phyloP scores from a whole-genome alignment of 2,888 invertebrate species.

The Nomada fucata region DNA sequence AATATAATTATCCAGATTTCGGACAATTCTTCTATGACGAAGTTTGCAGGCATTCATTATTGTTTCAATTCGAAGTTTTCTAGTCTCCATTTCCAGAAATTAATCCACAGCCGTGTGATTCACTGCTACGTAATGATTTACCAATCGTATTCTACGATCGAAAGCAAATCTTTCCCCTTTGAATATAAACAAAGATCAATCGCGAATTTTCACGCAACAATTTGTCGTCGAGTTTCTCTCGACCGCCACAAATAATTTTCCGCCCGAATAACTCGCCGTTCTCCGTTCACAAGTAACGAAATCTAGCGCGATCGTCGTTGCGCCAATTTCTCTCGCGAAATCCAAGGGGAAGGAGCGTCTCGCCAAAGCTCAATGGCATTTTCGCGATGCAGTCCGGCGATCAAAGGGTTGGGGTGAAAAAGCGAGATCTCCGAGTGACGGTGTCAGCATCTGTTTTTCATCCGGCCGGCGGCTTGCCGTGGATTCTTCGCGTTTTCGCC shows the following conservation, averaged over 20 bases:
- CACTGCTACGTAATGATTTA: too few species aligned
- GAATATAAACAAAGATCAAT: too few species aligned
- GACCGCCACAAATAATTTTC: background rate
- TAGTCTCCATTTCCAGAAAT: too few species aligned
- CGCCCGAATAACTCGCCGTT: background rate
- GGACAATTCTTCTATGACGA: too few species aligned
- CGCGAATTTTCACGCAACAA: too few species aligned
- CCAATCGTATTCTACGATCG: too few species aligned
- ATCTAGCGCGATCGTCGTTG: background rate
- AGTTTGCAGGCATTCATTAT: too few species aligned
- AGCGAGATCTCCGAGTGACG: conserved; percentile 46
- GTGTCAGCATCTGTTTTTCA: conserved; percentile 71
- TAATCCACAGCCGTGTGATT: too few species aligned
- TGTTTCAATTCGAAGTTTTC: too few species aligned
- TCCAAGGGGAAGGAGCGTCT: conserved; percentile 1
- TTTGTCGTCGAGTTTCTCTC: background rate
- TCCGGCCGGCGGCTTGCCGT: conserved; percentile 48
- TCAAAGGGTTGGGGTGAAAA: conserved; percentile 65
- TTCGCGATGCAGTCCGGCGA: conserved; percentile 28
- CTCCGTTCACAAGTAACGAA: background rate
- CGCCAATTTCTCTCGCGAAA: background rate
- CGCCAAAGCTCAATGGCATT: background rate
- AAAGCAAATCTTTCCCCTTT: too few species aligned
- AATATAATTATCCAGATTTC: too few species aligned
- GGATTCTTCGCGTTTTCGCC: conserved; percentile 66